These are phyloP conservation scores for Himantopus leucocephalus DNA, from an alignment of 2,113 vertebrate genomes.

Conservation along the genomic window DNA sequence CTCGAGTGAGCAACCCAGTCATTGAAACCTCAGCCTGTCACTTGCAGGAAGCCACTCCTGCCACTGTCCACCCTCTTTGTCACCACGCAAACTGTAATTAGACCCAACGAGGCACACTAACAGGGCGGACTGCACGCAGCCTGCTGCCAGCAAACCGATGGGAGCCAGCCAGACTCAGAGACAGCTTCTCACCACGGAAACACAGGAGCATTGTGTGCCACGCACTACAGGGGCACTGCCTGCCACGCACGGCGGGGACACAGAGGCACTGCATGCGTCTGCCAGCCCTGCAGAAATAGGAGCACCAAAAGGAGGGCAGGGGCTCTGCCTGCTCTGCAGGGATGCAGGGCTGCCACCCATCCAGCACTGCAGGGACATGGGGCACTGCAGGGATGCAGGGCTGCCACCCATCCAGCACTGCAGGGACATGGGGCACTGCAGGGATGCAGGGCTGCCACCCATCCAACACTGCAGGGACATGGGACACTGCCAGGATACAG, in stretches of 20 bases:
- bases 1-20: neutral
- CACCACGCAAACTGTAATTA: constrained; percentile 21
- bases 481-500: neutral
- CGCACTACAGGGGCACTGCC: constrained; percentile 11
- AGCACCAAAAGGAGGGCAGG: neutral
- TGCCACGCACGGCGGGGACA: neutral
- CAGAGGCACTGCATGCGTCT: neutral
- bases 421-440: neutral
- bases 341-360: neutral
- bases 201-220: constrained; percentile 40
- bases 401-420: neutral
- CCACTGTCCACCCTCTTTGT: constrained; percentile 37
- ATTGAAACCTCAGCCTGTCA: neutral
- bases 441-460: neutral
- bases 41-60: constrained; percentile 37
- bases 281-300: neutral
- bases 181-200: constrained; percentile 24
- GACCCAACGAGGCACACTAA: neutral
- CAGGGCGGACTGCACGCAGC: neutral
- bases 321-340: neutral
- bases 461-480: too few species aligned
- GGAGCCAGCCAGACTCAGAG: neutral
- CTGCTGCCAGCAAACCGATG: constrained; percentile 1
- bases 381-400: neutral
- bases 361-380: neutral